phyloP scores from a whole-genome alignment of 2,888 invertebrate species.

The Eulithis prunata region DNA sequence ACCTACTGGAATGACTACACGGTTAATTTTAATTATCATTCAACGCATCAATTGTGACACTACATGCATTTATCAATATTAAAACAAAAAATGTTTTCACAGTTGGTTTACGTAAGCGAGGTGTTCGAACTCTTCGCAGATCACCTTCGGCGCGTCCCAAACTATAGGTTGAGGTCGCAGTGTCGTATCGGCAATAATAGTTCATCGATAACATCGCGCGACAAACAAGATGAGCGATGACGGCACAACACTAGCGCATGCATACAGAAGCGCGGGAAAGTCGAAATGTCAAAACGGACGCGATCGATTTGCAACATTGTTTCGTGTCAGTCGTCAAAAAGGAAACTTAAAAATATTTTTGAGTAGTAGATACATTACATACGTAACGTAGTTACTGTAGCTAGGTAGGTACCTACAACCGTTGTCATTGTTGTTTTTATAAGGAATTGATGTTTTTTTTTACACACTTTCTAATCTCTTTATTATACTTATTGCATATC shows the following conservation, averaged over 20 bases:
- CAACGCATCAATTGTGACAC: conserved; percentile 42
- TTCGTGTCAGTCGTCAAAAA: conserved; percentile 13
- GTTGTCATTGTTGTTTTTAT: too few species aligned
- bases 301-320: conserved; percentile 27
- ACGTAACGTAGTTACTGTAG: not conserved
- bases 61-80: conserved; percentile 53
- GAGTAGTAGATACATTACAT: too few species aligned
- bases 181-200: conserved; percentile 76
- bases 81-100: conserved; percentile 62
- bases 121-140: conserved; percentile 70
- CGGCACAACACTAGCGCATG: conserved; percentile 41
- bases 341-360: conserved; percentile 7
- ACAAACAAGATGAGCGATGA: conserved; percentile 69
- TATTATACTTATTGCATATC: too few species aligned
- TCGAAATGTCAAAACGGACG: conserved; percentile 55
- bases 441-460: too few species aligned
- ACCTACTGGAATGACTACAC: conserved; percentile 12
- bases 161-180: conserved; percentile 77
- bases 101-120: conserved; percentile 77
- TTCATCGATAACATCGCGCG: conserved; percentile 64
- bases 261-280: conserved; percentile 50
- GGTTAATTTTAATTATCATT: conserved; percentile 33
- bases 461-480: too few species aligned
- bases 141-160: conserved; percentile 79
- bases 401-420: not conserved